Conservation (phyloP, 1,140 invertebrate species). For the Eupristina koningsbergeri region DNA sequence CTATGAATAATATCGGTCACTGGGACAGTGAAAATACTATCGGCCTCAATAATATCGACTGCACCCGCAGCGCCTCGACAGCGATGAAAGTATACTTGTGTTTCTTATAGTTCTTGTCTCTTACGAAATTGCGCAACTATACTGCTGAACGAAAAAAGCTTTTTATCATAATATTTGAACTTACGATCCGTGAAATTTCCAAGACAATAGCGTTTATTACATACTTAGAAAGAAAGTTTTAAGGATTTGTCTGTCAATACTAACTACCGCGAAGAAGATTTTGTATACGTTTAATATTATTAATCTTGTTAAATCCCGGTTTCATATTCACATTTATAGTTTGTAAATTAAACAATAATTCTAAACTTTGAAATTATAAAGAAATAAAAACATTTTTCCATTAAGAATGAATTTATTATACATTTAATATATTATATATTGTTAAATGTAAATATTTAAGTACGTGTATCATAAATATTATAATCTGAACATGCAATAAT, state of each 20-base stretch:
- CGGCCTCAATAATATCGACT: slow-evolving; percentile 46
- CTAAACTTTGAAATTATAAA: no score
- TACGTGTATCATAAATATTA: no score
- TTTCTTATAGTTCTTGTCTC: not conserved
- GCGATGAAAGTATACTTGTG: slow-evolving; percentile 33
- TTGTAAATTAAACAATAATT: no score
- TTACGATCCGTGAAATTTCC: not conserved
- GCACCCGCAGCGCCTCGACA: slow-evolving; percentile 28
- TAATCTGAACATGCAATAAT: no score
- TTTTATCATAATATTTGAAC: slow-evolving; percentile 27
- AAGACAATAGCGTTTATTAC: no score
- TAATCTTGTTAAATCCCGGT: not conserved
- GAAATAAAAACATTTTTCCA: no score
- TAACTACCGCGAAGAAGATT: not conserved
- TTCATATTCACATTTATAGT: no score
- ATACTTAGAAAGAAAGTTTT: not conserved
- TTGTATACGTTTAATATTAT: not conserved
- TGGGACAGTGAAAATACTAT: slow-evolving; percentile 49
- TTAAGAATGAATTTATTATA: no score
- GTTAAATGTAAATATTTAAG: no score
- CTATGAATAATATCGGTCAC: slow-evolving; percentile 42
- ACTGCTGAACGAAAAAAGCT: slow-evolving; percentile 8
- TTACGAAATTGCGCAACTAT: slow-evolving; percentile 35
- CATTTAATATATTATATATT: no score
- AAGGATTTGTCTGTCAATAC: not conserved